Evolutionary conservation across 2,113 vertebrate genomes (phyloP).

Genomic region (Jaculus jaculus): DNA sequence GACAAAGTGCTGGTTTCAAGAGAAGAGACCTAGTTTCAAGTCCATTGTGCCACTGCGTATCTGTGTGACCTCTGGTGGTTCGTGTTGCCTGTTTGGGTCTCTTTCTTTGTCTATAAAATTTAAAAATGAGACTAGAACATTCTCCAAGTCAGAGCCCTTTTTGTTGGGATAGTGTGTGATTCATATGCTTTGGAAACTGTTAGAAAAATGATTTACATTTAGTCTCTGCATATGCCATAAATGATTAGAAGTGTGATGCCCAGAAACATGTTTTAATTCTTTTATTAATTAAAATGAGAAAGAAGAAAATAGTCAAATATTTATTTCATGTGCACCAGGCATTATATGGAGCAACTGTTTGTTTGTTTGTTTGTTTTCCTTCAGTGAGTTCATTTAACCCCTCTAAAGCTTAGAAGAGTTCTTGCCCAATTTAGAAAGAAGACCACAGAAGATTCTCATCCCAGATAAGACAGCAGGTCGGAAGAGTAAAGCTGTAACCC

Average conservation of each 20-base stretch:
- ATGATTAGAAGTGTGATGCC: background rate
- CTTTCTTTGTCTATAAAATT: constrained; percentile 19
- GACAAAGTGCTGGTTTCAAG: background rate
- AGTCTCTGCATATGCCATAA: background rate
- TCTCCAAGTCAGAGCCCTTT: background rate
- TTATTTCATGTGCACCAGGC: background rate
- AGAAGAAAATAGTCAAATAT: background rate
- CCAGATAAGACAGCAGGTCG: background rate
- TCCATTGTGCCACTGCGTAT: background rate
- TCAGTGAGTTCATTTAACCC: constrained; percentile 9
- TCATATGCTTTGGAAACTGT: background rate
- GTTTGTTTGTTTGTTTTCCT: too few relatives aligned
- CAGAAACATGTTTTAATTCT: background rate
- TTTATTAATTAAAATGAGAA: constrained; percentile 39
- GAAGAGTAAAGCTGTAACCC: background rate
- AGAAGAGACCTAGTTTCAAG: background rate
- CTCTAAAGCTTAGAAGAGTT: background rate
- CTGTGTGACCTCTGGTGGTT: background rate
- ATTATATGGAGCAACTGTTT: too few relatives aligned
- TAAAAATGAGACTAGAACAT: background rate
- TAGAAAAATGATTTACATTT: background rate
- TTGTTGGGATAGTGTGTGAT: background rate
- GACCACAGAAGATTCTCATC: background rate
- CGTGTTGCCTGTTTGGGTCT: background rate
- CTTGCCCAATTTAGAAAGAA: background rate